These are phyloP conservation scores for Imbricaverruca yamaguchii DNA, from an alignment of 2,888 invertebrate species.

Conservation along the genomic window DNA sequence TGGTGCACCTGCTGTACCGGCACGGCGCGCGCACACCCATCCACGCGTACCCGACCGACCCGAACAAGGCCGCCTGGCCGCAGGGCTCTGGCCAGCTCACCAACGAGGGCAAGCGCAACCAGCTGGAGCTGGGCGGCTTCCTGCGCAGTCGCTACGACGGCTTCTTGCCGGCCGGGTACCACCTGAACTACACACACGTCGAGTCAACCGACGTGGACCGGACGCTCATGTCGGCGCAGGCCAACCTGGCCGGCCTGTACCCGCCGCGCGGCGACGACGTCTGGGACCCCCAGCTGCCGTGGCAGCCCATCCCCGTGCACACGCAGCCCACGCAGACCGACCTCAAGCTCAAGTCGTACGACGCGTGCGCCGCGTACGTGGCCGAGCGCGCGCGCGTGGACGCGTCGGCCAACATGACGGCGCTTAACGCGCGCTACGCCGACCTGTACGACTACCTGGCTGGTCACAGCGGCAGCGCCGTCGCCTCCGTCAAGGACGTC, in stretches of 20 bases:
- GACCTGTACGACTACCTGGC: constrained; percentile 59
- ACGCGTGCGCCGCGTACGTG: constrained; percentile 59
- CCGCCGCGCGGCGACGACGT: constrained; percentile 38
- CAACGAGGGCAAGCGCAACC: constrained; percentile 68
- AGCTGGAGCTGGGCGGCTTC: constrained; percentile 66
- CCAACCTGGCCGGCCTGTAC: constrained; percentile 64
- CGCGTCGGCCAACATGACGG: constrained; percentile 49
- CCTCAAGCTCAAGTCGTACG: constrained; percentile 53
- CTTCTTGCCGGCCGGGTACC: constrained; percentile 35
- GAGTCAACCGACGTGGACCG: constrained; percentile 79
- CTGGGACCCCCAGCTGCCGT: constrained; percentile 44
- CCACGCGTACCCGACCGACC: constrained; percentile 71
- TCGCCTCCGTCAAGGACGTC: constrained; percentile 51
- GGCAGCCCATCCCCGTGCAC: constrained; percentile 85
- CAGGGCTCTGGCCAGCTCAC: constrained; percentile 83
- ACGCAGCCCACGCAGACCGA: constrained; percentile 61
- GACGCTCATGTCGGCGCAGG: constrained; percentile 78
- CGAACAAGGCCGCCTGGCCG: constrained; percentile 53
- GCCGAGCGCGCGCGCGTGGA: constrained; percentile 48
- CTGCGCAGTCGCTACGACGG: constrained; percentile 60
- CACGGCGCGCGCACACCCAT: constrained; percentile 87
- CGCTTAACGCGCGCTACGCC: constrained; percentile 52
- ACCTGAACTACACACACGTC: constrained; percentile 52
- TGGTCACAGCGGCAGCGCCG: constrained; percentile 52
- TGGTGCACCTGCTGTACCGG: constrained; percentile 53